Conservation (phyloP, 1,140 invertebrate species). For the Calliphora vicina region DNA sequence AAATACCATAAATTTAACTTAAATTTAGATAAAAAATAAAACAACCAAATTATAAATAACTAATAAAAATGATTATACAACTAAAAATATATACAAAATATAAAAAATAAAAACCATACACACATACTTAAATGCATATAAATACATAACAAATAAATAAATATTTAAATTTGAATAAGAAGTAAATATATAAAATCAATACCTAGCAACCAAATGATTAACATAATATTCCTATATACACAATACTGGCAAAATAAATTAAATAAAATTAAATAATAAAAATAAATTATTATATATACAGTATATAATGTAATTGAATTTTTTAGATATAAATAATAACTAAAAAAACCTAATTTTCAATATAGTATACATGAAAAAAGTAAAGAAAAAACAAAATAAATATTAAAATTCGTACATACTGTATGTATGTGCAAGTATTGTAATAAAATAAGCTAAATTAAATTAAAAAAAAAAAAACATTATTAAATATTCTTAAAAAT, state of each 20-base stretch:
- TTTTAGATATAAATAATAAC: conserved; percentile 33
- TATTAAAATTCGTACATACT: not conserved
- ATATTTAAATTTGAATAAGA: not conserved
- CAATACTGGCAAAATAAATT: conserved; percentile 35
- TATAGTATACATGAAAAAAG: no score
- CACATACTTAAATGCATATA: conserved; percentile 11
- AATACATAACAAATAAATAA: no score
- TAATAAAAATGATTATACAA: conserved; percentile 1
- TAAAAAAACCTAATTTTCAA: conserved; percentile 23
- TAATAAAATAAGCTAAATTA: not conserved
- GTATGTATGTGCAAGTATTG: not conserved
- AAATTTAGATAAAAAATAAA: conserved; percentile 28
- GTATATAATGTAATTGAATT: conserved; percentile 20
- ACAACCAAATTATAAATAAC: conserved; percentile 25
- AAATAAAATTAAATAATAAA: conserved; percentile 10
- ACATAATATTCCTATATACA: conserved; percentile 42
- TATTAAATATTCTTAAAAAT: not conserved
- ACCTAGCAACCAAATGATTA: conserved; percentile 41
- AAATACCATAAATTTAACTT: not conserved
- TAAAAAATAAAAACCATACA: conserved; percentile 32
- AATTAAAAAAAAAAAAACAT: not conserved
- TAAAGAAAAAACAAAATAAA: not conserved
- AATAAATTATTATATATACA: conserved; percentile 36
- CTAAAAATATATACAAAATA: conserved; percentile 6
- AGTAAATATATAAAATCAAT: conserved; percentile 29